phyloP scores from a whole-genome alignment of 2,888 invertebrate species.

The Ommatoiulus sabulosus region DNA sequence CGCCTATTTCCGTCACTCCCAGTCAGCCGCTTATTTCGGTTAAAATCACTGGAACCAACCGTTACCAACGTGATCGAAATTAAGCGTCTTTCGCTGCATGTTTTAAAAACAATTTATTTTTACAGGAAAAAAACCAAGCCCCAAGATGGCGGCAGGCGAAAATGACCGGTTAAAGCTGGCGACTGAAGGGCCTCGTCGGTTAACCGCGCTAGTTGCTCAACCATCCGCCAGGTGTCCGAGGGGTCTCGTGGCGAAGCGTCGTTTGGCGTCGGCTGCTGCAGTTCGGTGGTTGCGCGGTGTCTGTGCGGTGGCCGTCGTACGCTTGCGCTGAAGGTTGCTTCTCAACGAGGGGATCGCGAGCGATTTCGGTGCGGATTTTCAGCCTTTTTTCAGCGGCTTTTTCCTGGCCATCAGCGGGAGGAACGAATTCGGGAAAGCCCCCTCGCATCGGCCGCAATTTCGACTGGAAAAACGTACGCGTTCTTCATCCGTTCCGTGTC shows the following conservation, averaged over 20 bases:
- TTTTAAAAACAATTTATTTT: too few species aligned
- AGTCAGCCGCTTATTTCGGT: too few species aligned
- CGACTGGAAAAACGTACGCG: slow-evolving; percentile 17
- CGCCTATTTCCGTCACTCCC: too few species aligned
- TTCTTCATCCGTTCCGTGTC: neutral
- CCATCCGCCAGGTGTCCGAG: neutral
- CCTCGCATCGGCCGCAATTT: neutral
- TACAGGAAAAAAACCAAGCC: too few species aligned
- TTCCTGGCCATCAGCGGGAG: neutral
- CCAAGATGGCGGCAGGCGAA: too few species aligned
- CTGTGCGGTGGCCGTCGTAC: slow-evolving; percentile 16
- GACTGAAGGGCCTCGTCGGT: neutral
- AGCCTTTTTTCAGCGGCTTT: neutral
- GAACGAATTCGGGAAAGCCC: neutral
- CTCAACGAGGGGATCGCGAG: slow-evolving; percentile 7
- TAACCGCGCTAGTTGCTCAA: neutral
- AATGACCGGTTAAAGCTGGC: neutral
- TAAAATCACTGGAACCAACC: too few species aligned
- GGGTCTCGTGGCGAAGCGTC: neutral
- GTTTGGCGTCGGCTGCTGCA: neutral
- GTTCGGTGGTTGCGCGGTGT: slow-evolving; percentile 43
- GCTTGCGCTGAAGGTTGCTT: neutral
- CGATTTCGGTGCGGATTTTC: slow-evolving; percentile 35
- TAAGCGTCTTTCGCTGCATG: neutral
- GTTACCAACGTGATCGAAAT: too few species aligned